Evolutionary conservation across 2,888 invertebrate genomes (phyloP).

Genomic region (Itoplectis maculator): DNA sequence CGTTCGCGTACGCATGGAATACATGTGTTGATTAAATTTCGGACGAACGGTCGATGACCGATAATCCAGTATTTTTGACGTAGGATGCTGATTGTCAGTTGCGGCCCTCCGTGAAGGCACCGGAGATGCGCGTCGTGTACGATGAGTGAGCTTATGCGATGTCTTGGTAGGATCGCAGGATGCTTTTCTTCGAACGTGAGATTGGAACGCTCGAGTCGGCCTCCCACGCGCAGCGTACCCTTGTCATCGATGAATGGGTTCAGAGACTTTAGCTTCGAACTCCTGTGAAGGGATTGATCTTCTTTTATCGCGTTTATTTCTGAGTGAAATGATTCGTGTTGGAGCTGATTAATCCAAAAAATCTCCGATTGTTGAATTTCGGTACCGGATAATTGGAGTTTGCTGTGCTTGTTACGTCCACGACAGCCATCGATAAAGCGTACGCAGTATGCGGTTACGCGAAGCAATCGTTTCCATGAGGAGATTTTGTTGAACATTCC

Average conservation of each 20-base stretch:
- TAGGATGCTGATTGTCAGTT: slow-evolving; percentile 63
- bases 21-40: slow-evolving; percentile 72
- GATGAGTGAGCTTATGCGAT: slow-evolving; percentile 49
- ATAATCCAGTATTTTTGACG: slow-evolving; percentile 76
- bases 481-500: neutral
- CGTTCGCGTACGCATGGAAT: slow-evolving; percentile 73
- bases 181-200: slow-evolving; percentile 46
- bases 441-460: slow-evolving; percentile 26
- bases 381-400: neutral
- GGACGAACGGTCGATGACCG: slow-evolving; percentile 69
- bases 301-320: slow-evolving; percentile 1
- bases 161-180: slow-evolving; percentile 54
- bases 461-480: slow-evolving; percentile 25
- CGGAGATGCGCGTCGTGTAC: slow-evolving; percentile 64
- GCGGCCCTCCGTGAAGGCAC: slow-evolving; percentile 70
- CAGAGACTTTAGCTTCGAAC: too few species aligned
- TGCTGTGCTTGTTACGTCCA: neutral
- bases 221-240: slow-evolving; percentile 53
- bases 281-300: too few species aligned
- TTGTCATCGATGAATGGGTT: slow-evolving; percentile 47
- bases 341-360: neutral
- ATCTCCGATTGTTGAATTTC: neutral
- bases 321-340: neutral
- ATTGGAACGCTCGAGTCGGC: slow-evolving; percentile 45
- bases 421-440: neutral